Base-by-base conservation (phyloP, 2,113 vertebrate species). In the Geococcyx californianus region DNA sequence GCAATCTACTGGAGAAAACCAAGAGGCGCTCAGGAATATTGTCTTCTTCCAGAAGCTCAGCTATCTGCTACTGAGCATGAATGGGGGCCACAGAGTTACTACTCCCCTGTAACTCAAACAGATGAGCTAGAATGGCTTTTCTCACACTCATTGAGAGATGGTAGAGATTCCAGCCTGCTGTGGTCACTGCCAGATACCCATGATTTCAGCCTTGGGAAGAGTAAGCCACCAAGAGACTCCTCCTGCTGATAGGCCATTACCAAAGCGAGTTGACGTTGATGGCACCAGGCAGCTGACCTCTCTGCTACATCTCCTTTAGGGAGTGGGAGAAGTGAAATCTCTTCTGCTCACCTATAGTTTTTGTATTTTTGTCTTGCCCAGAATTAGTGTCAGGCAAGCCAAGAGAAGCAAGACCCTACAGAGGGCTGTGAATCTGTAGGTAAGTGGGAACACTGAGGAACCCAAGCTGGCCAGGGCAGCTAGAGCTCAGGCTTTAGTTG, bases 1-100 rank as follows among this genome's bases (percentile, higher is more conserved):
- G 97, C 96, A 98, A 98, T 97, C 97, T 95, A 78, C 2, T 12
- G 68, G 66, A 82, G 83, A 40, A 34, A 89, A 72, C 33, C 60
- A 73, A 80, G 60, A 73, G 38, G 52, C 1, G 1, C 69, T 78
- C 17, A 63, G 75, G 91, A 97, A 90, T 95, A 98, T 97, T 98
- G 98, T 97, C 97, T 93, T 98, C 96, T 96, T 78, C 34, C 64
- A 89, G 76, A 51, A 87, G 51, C 36, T 90, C 58, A 47, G 33
- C 36, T 89, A 16, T 38, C 66, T 87, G 36, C 47, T 77, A 25
- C 20, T 64, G 33, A 70, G 42, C 54, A 59, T 5, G 4, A 83
- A 74, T 15, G 36, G 31, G 9, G 19, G 2, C n/a, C 69, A 34
- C 11, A 73, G 52, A 73, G 38, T n/a, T 83, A 59, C 33, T 13